These are phyloP conservation scores for Microplitis deprimator DNA, from an alignment of 2,888 invertebrate genomes.

Conservation along the genomic window DNA sequence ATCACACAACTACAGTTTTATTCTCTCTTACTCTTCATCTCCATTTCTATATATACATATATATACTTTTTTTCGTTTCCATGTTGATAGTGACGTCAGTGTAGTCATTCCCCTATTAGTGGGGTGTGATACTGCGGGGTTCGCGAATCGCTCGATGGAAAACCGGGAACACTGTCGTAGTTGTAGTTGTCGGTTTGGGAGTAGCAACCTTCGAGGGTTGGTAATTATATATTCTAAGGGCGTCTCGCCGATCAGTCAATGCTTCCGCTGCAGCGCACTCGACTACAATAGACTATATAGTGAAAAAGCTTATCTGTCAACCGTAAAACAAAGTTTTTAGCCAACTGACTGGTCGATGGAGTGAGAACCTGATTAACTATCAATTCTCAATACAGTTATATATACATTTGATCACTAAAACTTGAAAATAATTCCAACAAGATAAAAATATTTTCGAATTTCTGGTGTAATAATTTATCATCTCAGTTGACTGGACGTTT, in stretches of 20 bases:
- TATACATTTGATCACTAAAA: no score
- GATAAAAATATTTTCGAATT: no score
- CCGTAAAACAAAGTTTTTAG: constrained; percentile 57
- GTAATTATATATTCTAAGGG: constrained; percentile 71
- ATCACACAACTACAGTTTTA: constrained; percentile 57
- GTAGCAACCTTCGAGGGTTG: constrained; percentile 44
- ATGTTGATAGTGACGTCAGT: constrained; percentile 63
- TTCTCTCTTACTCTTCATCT: constrained; percentile 53
- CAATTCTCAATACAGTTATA: no score
- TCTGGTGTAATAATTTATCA: not conserved
- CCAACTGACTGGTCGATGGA: constrained; percentile 33
- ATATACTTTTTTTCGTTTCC: constrained; percentile 14
- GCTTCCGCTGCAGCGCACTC: constrained; percentile 68
- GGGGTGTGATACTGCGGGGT: constrained; percentile 60
- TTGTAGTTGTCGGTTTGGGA: constrained; percentile 18
- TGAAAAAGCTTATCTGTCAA: constrained; percentile 69
- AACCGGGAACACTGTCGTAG: constrained; percentile 34
- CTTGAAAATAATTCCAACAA: no score
- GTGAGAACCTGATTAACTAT: constrained; percentile 1
- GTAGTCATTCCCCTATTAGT: constrained; percentile 65
- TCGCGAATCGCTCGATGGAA: constrained; percentile 50
- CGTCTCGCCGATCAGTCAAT: constrained; percentile 71
- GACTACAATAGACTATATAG: constrained; percentile 64
- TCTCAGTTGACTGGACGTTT: not conserved
- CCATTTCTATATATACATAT: not conserved